Evolutionary conservation across 2,888 invertebrate genomes (phyloP).

Genomic region (Deilephila porcellus): DNA sequence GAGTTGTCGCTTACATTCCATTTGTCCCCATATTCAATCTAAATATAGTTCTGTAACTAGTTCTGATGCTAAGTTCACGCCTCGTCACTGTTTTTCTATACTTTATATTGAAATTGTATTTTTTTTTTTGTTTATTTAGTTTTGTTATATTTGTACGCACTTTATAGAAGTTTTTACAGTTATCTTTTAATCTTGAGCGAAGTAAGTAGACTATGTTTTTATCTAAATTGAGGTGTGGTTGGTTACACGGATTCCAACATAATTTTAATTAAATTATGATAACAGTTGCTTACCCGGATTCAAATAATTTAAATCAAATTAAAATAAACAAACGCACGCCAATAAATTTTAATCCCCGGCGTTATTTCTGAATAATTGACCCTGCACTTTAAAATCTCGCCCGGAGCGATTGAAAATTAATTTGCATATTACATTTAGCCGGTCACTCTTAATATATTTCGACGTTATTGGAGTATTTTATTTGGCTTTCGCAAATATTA

Average conservation of each 20-base stretch:
- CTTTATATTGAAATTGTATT: neutral
- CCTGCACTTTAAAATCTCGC: constrained; percentile 18
- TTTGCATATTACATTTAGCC: constrained; percentile 10
- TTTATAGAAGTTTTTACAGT: too few relatives aligned
- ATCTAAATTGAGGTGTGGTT: too few relatives aligned
- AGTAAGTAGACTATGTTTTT: too few relatives aligned
- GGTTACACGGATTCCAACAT: too few relatives aligned
- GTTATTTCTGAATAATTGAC: constrained; percentile 7
- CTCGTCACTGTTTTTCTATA: neutral
- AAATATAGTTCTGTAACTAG: constrained; percentile 45
- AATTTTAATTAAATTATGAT: neutral
- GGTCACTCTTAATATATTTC: neutral
- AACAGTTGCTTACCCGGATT: neutral
- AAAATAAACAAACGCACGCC: constrained; percentile 7
- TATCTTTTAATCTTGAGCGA: too few relatives aligned
- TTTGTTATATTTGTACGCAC: too few relatives aligned
- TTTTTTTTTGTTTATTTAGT: too few relatives aligned
- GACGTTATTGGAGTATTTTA: constrained; percentile 10
- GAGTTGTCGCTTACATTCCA: constrained; percentile 49
- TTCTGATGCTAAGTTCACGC: constrained; percentile 30
- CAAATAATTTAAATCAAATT: neutral
- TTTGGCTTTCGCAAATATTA: constrained; percentile 23
- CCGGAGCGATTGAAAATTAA: constrained; percentile 4
- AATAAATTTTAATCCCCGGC: neutral
- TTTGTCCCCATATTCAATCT: constrained; percentile 46